Evolutionary conservation across 2,113 vertebrate species (phyloP).

Genomic region (Eira barbara): DNA sequence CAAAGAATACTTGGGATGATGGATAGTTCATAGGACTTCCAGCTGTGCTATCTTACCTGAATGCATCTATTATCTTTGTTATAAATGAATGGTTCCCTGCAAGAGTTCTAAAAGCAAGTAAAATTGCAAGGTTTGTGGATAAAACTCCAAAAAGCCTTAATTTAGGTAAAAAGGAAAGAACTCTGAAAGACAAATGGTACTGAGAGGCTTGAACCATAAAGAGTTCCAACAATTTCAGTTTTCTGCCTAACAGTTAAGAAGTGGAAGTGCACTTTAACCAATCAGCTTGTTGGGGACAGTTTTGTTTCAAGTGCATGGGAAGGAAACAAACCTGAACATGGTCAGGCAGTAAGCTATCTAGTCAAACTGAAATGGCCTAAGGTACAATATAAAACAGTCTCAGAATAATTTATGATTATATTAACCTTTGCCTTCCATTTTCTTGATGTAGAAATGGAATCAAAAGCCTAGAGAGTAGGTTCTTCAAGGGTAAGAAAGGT

Average conservation of each 20-base stretch:
- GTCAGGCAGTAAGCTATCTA: background rate
- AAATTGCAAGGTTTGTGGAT: background rate
- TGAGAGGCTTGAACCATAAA: background rate
- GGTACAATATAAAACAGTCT: background rate
- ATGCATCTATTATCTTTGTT: background rate
- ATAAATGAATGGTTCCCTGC: background rate
- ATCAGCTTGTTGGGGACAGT: background rate
- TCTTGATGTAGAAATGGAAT: background rate
- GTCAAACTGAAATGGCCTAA: background rate
- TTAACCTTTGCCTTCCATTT: background rate
- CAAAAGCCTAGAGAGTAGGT: background rate
- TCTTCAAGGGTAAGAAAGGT: background rate
- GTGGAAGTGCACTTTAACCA: background rate
- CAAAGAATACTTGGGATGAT: background rate
- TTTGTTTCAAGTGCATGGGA: background rate
- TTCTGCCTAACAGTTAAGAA: background rate
- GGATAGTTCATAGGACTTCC: background rate
- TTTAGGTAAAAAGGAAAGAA: background rate
- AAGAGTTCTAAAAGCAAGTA: background rate
- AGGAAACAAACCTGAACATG: background rate
- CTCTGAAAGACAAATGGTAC: constrained; percentile 6
- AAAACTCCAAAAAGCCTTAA: background rate
- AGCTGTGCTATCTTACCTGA: background rate
- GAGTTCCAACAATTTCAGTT: background rate
- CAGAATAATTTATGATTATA: background rate